Base-by-base conservation (phyloP, 2,888 invertebrate species). In the Bellardia bayeri region DNA sequence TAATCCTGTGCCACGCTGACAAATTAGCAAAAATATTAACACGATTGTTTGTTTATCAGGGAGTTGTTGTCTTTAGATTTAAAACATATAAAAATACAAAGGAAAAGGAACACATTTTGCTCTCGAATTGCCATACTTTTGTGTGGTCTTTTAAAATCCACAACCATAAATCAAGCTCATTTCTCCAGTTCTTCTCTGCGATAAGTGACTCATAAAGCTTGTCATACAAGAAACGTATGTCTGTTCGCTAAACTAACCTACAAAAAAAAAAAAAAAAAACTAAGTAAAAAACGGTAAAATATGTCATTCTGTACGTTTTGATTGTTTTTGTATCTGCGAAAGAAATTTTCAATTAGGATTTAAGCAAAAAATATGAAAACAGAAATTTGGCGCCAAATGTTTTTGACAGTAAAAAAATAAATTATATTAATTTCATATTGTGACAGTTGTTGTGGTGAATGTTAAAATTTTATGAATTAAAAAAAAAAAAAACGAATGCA, bases 21-120 rank as follows among this genome's bases (percentile, higher is more conserved):
- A 85, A 85, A 80, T 85, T 80, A 75, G 68, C 63, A 68, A 63
- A 80, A 85, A 68, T 75, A 85, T 80, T 85, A 80, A 84, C 78
- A 51, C 64, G 58, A 58, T 83, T 78, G 45, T 45, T 83, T 81
- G 42, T 74, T 81, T 82, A 74, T 82, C 66, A 56, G 13, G 3
- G 13, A 56, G 16, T 23, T 56, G 30, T 81, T 63, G 42, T 68
- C 30, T 42, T 4, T 40, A 42, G 11, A 45, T 45, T 45, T 45
- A 13, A 45, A 45, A 11, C 11, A 13, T 45, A 45, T 6, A 81
- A 58, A 37, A 14, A 8, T 23, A 16, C 16, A 13, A 23, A 16
- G 9, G 3, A 64, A 81, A 71, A 16, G 42, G 2, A 64, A 33
- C 45, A 64, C 2, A 61, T 63, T 7, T 23, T 82, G 66, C 58